Evolutionary conservation across 2,113 vertebrate species (phyloP).

Genomic region (Chaetops frenatus): DNA sequence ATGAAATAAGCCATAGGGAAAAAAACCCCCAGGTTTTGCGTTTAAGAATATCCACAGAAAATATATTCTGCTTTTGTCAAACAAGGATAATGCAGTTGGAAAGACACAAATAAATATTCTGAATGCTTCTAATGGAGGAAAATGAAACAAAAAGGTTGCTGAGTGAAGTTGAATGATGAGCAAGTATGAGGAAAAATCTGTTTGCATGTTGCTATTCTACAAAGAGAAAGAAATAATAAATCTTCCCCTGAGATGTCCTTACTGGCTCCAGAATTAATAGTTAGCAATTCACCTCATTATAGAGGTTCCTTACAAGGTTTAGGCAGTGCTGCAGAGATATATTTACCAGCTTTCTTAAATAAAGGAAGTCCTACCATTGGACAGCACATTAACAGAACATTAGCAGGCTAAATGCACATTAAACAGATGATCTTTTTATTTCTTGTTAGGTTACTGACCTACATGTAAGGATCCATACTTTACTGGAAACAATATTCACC

Average conservation of each 20-base stretch:
- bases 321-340: neutral
- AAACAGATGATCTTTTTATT: neutral
- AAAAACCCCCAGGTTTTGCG: neutral
- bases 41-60: neutral
- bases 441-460: neutral
- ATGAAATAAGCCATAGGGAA: neutral
- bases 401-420: neutral
- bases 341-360: neutral
- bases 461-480: neutral
- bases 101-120: neutral
- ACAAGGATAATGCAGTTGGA: neutral
- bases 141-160: neutral
- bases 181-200: neutral
- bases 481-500: neutral
- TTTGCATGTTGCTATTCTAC: neutral
- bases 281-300: neutral
- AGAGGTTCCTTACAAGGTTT: neutral
- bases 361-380: neutral
- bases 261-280: neutral
- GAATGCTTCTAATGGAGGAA: neutral
- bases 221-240: neutral
- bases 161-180: neutral
- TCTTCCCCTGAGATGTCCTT: neutral
- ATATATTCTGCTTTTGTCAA: neutral
- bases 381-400: neutral